Base-by-base conservation (phyloP, 2,888 invertebrate genomes). In the Ormyrus thymus region DNA sequence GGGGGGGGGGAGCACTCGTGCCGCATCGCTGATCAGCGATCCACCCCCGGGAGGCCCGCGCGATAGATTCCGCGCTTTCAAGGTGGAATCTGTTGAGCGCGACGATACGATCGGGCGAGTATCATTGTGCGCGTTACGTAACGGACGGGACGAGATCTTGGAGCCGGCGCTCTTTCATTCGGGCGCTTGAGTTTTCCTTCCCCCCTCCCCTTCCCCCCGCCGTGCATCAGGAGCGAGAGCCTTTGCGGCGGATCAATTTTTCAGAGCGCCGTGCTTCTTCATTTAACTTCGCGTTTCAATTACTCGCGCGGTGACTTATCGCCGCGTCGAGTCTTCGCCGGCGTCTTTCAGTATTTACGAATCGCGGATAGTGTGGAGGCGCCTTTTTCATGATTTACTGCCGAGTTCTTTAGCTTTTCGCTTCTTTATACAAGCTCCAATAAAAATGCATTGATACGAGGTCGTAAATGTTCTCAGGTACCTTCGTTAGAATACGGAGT, bases 81-180 rank as follows among this genome's bases (percentile, higher is more conserved):
- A 77, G 76, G 71, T 71, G 71, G 58, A 66, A 77, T 71, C 71
- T 13, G 51, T 71, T 65, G 58, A 53, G 48, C 48, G 65, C 10
- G 7, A 62, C 50, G 65, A 74, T 74, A 64, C 58, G 58, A 29
- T 65, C 64, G 66, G n/a, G 70, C 61, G 66, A 55, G 58, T 70
- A 58, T 70, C 56, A 70, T 70, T 70, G 51, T 6, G 4, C 29
- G 29, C 29, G 58, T 76, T 76, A 45, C 70, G 64, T 56, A 76
- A 76, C 61, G 64, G 70, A 64, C 64, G 56, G 64, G 29, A 29
- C 29, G 29, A 3, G 70, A 76, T 70, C 62, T 76, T 62, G 29
- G 48, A 2, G 29, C 29, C 51, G 64, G 3, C 13, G 29, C 13
- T 29, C 53, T 51, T 0, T n/a, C 53, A 45, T 7, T 29, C 48